Base-by-base conservation (phyloP, 2,113 vertebrate species). In the Aegypius monachus region DNA sequence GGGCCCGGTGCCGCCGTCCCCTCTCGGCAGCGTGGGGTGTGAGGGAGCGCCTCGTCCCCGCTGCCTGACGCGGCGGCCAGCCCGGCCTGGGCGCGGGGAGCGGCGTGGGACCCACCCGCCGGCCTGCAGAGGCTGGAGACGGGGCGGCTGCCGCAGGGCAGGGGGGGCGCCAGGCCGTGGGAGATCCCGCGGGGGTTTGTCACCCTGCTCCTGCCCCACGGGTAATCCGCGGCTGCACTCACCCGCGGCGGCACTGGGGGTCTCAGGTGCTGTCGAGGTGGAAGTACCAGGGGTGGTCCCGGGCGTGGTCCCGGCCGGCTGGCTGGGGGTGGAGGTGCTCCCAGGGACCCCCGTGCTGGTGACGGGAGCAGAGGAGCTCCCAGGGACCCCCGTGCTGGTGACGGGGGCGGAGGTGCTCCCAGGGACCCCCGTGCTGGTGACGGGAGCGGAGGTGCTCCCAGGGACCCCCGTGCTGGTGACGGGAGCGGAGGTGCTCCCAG, bases 271-370 rank as follows among this genome's bases (percentile, higher is more conserved):
- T 38, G 26, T 22, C 1, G 8, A 5, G 25, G 14, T 22, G 21
- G 42, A 27, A 32, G 38, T 27, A 25, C 3, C 38, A 18, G 52
- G 7, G 17, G 1, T 66, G 63, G 58, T 55, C 17, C 11, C 9
- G 1, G 1, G 6, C 1, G 0, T 66, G 63, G 58, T 55, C 15
- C 11, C 14, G 1, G 1, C 8, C 1, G 31, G 16, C 70, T 50
- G 63, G 72, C n/a, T 72, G 59, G 72, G 8, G 14, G 16, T 1
- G 4, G 11, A 7, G 9, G 34, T 71, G 78, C 42, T 66, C 22
- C 12, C 19, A 1, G 72, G 1, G 2, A 4, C 18, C 5, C 6
- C 45, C 2, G 29, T 75, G 55, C 31, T 32, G 58, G 45, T 65
- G 13, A 6, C 4, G 4, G 29, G 4, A 29, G 16, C 36, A 8